Evolutionary conservation across 1,140 invertebrate species (phyloP).

Genomic region (Steinernema khuongi): DNA sequence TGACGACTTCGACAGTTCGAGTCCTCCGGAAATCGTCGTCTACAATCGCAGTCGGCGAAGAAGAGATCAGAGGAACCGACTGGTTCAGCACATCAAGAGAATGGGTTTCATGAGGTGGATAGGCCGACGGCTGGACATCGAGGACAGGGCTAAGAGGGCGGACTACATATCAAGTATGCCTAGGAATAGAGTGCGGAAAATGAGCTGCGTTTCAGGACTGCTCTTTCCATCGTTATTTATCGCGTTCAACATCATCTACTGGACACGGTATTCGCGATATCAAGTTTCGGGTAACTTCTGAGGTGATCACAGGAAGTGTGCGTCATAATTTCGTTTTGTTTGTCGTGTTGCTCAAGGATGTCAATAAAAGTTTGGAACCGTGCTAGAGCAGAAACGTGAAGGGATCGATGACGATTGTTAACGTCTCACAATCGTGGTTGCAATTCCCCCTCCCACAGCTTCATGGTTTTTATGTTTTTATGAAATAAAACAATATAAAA

Average conservation of each 20-base stretch:
- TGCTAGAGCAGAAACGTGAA: too few species aligned
- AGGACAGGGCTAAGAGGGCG: not conserved
- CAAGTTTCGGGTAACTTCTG: constrained; percentile 8
- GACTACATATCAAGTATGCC: constrained; percentile 26
- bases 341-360: not conserved
- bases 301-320: not conserved
- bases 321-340: not conserved
- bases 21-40: not conserved
- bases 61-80: not conserved
- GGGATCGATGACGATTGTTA: not conserved
- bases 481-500: too few species aligned
- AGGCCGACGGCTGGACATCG: not conserved
- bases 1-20: not conserved
- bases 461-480: too few species aligned
- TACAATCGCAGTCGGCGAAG: not conserved
- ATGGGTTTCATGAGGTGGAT: not conserved
- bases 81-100: not conserved
- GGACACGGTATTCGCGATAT: constrained; percentile 23
- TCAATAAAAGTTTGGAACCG: not conserved
- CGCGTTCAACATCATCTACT: constrained; percentile 31
- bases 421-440: not conserved
- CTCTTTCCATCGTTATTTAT: constrained; percentile 28
- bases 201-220: constrained; percentile 20
- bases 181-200: not conserved
- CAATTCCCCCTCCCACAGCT: too few species aligned